A percentile compares a stretch with the other conserved stretches of the same genome.
Evolutionary conservation across 2,888 invertebrate genomes (phyloP).

Genomic region (Halocaridina rubra): DNA sequence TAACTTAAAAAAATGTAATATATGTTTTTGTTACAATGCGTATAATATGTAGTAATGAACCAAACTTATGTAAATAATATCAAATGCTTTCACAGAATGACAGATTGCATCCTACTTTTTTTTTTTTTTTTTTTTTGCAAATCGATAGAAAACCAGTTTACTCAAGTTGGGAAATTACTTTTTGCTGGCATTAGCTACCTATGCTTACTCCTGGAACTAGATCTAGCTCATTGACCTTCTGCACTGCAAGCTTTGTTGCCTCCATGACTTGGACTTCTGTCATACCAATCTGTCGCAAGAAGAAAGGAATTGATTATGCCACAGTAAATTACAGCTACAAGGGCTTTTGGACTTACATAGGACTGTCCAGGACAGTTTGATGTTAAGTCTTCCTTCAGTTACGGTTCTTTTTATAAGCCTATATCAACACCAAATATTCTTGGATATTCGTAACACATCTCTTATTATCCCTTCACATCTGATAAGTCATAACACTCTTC

Average conservation of each 20-base stretch:
- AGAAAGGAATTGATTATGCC: too few relatives aligned
- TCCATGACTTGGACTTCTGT: conserved; percentile 40
- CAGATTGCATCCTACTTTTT: not conserved
- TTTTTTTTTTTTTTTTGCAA: not conserved
- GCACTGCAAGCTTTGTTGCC: conserved; percentile 31
- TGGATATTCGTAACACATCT: too few relatives aligned
- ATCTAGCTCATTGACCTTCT: conserved; percentile 22
- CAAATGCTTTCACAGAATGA: not conserved
- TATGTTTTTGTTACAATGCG: not conserved
- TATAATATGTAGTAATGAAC: not conserved
- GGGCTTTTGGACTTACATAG: too few relatives aligned
- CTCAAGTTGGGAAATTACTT: too few relatives aligned
- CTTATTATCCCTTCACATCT: too few relatives aligned
- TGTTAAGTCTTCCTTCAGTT: too few relatives aligned
- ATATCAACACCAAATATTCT: too few relatives aligned
- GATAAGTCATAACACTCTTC: too few relatives aligned
- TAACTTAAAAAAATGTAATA: not conserved
- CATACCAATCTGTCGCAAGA: conserved; percentile 41
- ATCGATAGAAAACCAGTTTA: not conserved
- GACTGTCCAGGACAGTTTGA: too few relatives aligned
- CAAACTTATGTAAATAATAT: not conserved
- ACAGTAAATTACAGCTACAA: too few relatives aligned
- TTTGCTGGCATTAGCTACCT: too few relatives aligned
- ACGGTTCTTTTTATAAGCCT: too few relatives aligned
- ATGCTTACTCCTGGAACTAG: conserved; percentile 19